phyloP scores from a whole-genome alignment of 2,888 invertebrate species.

The Aspidiotus destructor region DNA sequence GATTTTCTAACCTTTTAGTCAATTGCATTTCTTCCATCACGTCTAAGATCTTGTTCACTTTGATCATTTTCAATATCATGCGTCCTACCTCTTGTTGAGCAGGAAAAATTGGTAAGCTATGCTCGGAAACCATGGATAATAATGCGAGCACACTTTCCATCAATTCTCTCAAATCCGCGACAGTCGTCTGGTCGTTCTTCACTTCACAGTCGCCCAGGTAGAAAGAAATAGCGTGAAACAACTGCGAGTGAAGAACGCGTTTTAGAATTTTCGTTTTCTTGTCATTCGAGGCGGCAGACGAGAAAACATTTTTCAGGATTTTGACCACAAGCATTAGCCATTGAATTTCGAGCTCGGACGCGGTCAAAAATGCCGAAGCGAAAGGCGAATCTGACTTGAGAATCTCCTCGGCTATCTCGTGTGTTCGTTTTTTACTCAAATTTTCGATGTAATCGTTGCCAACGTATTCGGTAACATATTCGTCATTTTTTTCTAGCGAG shows the following conservation, averaged over 20 bases:
- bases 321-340: conserved; percentile 32
- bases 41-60: conserved; percentile 38
- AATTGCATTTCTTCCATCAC: background rate
- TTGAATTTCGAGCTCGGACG: conserved; percentile 14
- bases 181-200: conserved; percentile 36
- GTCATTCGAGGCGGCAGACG: conserved; percentile 17
- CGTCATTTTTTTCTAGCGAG: too few species aligned
- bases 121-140: too few species aligned
- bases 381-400: conserved; percentile 15
- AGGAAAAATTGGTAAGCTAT: conserved; percentile 39
- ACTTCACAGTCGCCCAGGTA: conserved; percentile 34
- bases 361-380: conserved; percentile 17
- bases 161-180: conserved; percentile 38
- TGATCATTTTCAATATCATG: conserved; percentile 38
- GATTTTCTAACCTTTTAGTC: too few species aligned
- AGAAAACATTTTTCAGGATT: conserved; percentile 28
- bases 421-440: conserved; percentile 16
- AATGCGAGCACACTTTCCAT: conserved; percentile 38
- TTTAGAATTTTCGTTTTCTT: conserved; percentile 14
- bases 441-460: conserved; percentile 21
- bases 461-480: background rate
- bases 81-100: conserved; percentile 39
- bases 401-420: conserved; percentile 31
- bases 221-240: conserved; percentile 21
- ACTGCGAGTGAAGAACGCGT: conserved; percentile 12